A percentile compares a stretch with the other conserved stretches of the same genome.
phyloP scores from a whole-genome alignment of 2,797 vertebrate genomes.

The Sus cebifrons region DNA sequence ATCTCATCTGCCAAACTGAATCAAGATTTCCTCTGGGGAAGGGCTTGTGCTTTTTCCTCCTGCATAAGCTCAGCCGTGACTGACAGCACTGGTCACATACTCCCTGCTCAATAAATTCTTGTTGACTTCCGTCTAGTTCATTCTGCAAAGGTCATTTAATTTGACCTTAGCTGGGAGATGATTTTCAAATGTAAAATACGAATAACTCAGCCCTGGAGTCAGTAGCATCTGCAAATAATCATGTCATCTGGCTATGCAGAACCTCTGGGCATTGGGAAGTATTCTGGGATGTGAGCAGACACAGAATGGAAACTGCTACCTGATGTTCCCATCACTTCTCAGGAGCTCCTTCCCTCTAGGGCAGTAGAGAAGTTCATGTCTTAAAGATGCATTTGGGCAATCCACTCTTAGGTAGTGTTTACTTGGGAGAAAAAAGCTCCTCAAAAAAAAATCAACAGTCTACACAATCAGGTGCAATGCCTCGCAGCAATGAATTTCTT shows the following conservation, averaged over 20 bases:
- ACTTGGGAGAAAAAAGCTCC: background rate
- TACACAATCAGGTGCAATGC: background rate
- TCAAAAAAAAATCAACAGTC: background rate
- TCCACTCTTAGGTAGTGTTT: background rate
- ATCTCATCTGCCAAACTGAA: slow-evolving; percentile 17
- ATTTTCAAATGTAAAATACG: slow-evolving; percentile 78
- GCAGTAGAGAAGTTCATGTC: background rate
- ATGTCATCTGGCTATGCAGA: slow-evolving; percentile 65
- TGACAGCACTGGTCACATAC: background rate
- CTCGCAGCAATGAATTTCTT: background rate
- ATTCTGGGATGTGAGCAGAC: background rate
- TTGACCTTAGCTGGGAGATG: slow-evolving; percentile 52
- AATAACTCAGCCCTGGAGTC: slow-evolving; percentile 60
- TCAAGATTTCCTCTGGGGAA: background rate
- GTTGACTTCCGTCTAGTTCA: slow-evolving; percentile 72
- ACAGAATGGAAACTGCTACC: background rate
- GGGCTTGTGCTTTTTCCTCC: background rate
- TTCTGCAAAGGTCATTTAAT: slow-evolving; percentile 74
- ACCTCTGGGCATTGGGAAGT: slow-evolving; percentile 25
- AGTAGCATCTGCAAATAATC: slow-evolving; percentile 72
- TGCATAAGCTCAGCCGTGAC: background rate
- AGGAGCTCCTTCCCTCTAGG: background rate
- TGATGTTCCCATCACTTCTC: background rate
- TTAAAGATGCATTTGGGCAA: slow-evolving; percentile 26
- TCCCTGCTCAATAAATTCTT: slow-evolving; percentile 76